A percentile compares a stretch with the other conserved stretches of the same genome.
Conservation (phyloP, 2,888 invertebrate species). For the Drosophila prolongata region DNA sequence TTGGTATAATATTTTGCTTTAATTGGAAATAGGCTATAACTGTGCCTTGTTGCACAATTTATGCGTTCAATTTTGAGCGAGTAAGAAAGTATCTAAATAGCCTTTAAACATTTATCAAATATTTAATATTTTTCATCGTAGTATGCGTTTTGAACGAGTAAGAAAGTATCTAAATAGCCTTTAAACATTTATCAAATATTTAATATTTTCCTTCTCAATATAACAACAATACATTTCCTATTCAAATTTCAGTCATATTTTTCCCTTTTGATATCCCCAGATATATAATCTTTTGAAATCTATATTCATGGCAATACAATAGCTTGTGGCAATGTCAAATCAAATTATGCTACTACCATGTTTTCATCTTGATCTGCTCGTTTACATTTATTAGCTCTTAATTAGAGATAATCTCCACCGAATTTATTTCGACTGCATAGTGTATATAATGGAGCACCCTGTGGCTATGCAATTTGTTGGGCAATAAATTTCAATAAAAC, state of each 20-base stretch:
- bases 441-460: constrained; percentile 32
- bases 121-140: too few relatives aligned
- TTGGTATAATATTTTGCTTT: constrained; percentile 6
- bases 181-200: too few relatives aligned
- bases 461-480: constrained; percentile 40
- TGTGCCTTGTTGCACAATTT: too few relatives aligned
- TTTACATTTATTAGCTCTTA: constrained; percentile 39
- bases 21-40: too few relatives aligned
- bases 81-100: too few relatives aligned
- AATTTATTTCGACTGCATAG: constrained; percentile 27
- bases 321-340: constrained; percentile 30
- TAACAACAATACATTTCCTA: too few relatives aligned
- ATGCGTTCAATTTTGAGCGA: too few relatives aligned
- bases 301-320: constrained; percentile 26
- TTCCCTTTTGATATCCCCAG: not conserved
- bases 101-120: too few relatives aligned
- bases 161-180: too few relatives aligned
- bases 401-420: constrained; percentile 39
- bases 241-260: not conserved
- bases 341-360: constrained; percentile 32
- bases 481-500: constrained; percentile 28
- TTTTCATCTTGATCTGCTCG: constrained; percentile 18
- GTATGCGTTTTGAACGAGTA: too few relatives aligned
- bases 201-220: too few relatives aligned
- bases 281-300: constrained; percentile 8